Evolutionary conservation across 2,888 invertebrate species (phyloP).

Genomic region (Trichogramma evanescens): DNA sequence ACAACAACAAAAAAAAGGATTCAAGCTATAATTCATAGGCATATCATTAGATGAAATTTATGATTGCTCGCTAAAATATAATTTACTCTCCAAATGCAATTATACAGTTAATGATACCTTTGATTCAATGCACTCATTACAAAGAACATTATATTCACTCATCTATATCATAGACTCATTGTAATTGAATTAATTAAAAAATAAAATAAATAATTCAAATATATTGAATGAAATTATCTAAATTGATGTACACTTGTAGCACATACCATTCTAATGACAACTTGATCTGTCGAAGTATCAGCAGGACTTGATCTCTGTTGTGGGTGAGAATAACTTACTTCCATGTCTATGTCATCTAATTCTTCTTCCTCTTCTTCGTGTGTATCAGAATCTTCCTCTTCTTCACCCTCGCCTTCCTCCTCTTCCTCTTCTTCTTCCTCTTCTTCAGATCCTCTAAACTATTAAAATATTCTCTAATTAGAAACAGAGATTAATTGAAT

Average conservation of each 20-base stretch:
- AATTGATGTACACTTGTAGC: background rate
- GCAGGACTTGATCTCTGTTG: slow-evolving; percentile 43
- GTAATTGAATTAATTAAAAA: no score
- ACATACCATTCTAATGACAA: slow-evolving; percentile 42
- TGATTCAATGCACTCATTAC: no score
- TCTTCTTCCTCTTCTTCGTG: slow-evolving; percentile 46
- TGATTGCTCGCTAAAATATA: no score
- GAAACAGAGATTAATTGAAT: slow-evolving; percentile 2
- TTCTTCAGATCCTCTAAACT: slow-evolving; percentile 36
- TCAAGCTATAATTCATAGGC: no score
- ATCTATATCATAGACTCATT: no score
- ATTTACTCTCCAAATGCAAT: no score
- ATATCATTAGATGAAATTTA: no score
- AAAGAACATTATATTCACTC: no score
- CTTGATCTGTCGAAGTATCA: slow-evolving; percentile 40
- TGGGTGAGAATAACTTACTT: slow-evolving; percentile 44
- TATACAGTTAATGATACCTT: no score
- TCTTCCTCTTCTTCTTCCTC: slow-evolving; percentile 45
- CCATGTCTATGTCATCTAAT: slow-evolving; percentile 46
- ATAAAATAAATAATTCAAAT: background rate
- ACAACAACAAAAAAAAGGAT: no score
- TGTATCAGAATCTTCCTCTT: slow-evolving; percentile 44
- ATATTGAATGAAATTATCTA: background rate
- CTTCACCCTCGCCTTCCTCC: slow-evolving; percentile 43
- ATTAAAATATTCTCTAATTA: background rate